phyloP scores from a whole-genome alignment of 2,888 invertebrate species.

The Copidosoma aretas region DNA sequence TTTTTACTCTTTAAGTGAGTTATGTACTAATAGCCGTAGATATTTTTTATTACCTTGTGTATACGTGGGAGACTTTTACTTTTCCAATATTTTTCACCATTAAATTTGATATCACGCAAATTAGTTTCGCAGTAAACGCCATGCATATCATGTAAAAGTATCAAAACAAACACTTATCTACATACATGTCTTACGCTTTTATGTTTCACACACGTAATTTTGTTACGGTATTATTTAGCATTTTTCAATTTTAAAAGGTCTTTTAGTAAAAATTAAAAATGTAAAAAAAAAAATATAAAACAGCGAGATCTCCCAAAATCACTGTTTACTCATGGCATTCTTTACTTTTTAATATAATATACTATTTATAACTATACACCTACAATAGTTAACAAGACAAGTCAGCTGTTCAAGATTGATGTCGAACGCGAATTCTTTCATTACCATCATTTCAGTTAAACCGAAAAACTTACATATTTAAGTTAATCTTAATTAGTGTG shows the following conservation, averaged over 20 bases:
- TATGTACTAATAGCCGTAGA: too few species aligned
- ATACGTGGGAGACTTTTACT: too few species aligned
- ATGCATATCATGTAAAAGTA: conserved; percentile 33
- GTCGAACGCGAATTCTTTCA: conserved; percentile 48
- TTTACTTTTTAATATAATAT: conserved; percentile 39
- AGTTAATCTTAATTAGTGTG: conserved; percentile 51
- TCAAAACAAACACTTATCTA: conserved; percentile 20
- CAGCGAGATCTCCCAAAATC: conserved; percentile 47
- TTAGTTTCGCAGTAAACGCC: conserved; percentile 14
- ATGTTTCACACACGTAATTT: not conserved
- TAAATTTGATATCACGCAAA: too few species aligned
- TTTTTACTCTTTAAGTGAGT: too few species aligned
- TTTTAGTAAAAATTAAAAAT: not conserved
- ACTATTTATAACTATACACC: conserved; percentile 53
- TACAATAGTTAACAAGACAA: conserved; percentile 62
- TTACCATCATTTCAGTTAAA: conserved; percentile 40
- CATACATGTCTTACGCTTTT: conserved; percentile 5
- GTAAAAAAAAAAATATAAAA: conserved; percentile 25
- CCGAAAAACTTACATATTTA: conserved; percentile 54
- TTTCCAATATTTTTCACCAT: too few species aligned
- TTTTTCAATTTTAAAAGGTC: too few species aligned
- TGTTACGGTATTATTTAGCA: too few species aligned
- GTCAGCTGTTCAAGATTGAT: conserved; percentile 50
- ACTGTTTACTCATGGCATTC: conserved; percentile 54
- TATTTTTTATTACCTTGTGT: too few species aligned